Conservation (phyloP, 2,888 invertebrate genomes). For the Acrobasis repandana region DNA sequence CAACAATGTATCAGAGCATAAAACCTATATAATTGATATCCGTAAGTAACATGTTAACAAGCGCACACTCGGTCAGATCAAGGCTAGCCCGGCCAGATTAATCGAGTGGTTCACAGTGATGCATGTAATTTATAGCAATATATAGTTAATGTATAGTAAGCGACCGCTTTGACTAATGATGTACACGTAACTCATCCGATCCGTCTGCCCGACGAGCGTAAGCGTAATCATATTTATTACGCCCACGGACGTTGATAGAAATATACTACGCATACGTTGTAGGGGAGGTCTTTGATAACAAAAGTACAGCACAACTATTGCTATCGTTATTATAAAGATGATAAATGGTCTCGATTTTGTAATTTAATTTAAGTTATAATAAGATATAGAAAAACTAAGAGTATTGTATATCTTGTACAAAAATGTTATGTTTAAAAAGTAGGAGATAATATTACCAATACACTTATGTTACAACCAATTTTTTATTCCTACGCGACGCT, state of each 20-base stretch:
- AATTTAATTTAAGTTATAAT: no score
- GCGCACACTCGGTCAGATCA: neutral
- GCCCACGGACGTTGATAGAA: neutral
- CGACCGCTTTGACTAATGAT: slow-evolving; percentile 16
- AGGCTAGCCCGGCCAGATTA: slow-evolving; percentile 1
- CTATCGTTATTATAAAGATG: no score
- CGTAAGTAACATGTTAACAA: slow-evolving; percentile 1
- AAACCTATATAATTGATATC: neutral
- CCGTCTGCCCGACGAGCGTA: neutral
- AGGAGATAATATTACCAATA: no score
- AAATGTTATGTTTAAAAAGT: no score
- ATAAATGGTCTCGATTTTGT: no score
- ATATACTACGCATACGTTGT: neutral
- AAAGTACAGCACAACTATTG: no score
- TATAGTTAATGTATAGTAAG: neutral
- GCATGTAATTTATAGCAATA: slow-evolving; percentile 12
- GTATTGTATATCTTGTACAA: no score
- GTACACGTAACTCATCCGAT: slow-evolving; percentile 4
- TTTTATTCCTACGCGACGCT: no score
- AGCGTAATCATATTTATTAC: slow-evolving; percentile 15
- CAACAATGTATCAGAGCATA: neutral
- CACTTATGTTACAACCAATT: no score
- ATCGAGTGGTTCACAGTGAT: slow-evolving; percentile 2
- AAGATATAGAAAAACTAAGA: no score
- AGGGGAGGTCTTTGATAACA: no score